Percentiles rank a stretch among this genome's conserved stretches.
Conservation (phyloP, 23 tunicate species). For the Trididemnum clinides region DNA sequence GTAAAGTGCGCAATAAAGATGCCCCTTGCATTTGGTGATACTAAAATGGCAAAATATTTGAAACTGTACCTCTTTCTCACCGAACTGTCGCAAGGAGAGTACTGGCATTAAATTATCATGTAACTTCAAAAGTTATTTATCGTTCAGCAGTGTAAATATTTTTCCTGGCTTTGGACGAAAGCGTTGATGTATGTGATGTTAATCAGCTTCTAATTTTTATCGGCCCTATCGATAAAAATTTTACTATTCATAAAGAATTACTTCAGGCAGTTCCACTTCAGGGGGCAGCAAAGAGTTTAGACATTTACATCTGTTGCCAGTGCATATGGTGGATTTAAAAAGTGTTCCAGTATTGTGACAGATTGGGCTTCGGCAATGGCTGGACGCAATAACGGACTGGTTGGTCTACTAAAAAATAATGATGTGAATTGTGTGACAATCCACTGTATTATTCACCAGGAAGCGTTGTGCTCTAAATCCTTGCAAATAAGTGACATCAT, state of each 20-base stretch:
- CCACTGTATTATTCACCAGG: constrained; percentile 74
- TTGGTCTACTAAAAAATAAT: constrained; percentile 41
- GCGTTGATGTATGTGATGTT: constrained; percentile 44
- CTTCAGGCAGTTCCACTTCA: constrained; percentile 6
- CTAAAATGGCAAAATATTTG: constrained; percentile 38
- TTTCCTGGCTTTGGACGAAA: constrained; percentile 62
- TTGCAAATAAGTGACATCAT: constrained; percentile 51
- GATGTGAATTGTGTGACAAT: constrained; percentile 51
- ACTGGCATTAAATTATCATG: constrained; percentile 7
- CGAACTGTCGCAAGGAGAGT: constrained; percentile 54
- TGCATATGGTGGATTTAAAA: constrained; percentile 41
- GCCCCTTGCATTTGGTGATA: constrained; percentile 44
- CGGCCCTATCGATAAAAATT: constrained; percentile 37
- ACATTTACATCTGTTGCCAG: constrained; percentile 31
- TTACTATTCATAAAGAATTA: constrained; percentile 57
- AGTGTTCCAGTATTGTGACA: constrained; percentile 55
- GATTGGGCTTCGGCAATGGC: constrained; percentile 62
- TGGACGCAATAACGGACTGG: constrained; percentile 34
- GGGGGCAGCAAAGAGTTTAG: constrained; percentile 48
- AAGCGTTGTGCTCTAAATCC: constrained; percentile 57
- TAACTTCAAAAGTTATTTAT: constrained; percentile 8
- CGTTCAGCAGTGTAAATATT: constrained; percentile 40
- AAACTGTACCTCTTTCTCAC: constrained; percentile 47
- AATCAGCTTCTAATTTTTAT: constrained; percentile 46
- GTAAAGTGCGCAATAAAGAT: constrained; percentile 49